Conservation (phyloP, 2,797 vertebrate genomes). For the Heteromormyrus szaboi region DNA sequence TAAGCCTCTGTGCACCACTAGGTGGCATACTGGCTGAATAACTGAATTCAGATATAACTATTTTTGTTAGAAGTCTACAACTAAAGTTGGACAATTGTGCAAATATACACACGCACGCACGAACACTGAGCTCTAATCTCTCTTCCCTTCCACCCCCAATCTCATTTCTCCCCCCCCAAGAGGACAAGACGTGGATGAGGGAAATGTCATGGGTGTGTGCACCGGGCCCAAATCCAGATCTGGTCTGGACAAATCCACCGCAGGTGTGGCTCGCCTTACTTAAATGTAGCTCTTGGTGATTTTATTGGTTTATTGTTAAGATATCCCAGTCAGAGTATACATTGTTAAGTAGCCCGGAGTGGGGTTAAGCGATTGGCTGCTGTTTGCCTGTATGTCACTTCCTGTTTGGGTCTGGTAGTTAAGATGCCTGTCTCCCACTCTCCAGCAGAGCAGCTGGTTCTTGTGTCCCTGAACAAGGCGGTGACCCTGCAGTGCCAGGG, state of each 20-base stretch:
- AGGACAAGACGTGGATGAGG: conserved; percentile 58
- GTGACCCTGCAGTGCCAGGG: conserved; percentile 54
- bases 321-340: neutral
- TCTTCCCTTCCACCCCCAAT: neutral
- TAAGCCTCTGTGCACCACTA: neutral
- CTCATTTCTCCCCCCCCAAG: conserved; percentile 33
- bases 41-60: neutral
- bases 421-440: conserved; percentile 36
- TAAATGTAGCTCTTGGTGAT: neutral
- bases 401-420: neutral
- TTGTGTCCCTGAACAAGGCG: conserved; percentile 56
- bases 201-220: conserved; percentile 50
- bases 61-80: neutral
- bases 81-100: neutral
- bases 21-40: neutral
- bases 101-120: neutral
- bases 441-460: conserved; percentile 47
- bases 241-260: conserved; percentile 26
- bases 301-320: neutral
- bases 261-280: conserved; percentile 40
- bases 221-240: conserved; percentile 38
- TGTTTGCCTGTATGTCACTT: neutral
- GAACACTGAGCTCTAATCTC: neutral
- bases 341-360: neutral
- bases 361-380: neutral